A percentile compares a stretch with the other conserved stretches of the same genome.
Conservation (phyloP, 92 coral and sea anemone genomes). For the Phenganax stokvisi region DNA sequence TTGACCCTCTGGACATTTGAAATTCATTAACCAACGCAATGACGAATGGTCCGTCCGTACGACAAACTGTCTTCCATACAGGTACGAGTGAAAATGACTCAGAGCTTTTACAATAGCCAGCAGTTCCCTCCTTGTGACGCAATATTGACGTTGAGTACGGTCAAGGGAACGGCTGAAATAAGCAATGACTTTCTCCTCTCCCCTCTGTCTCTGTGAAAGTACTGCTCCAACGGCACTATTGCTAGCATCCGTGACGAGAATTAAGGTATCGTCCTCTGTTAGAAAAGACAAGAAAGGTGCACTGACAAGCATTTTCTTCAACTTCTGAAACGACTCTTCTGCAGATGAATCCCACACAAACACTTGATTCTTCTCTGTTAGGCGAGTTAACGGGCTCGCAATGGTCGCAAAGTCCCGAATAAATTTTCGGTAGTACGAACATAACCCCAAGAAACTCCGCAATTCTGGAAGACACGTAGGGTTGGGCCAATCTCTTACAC, state of each 20-base stretch:
- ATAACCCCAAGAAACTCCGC: constrained; percentile 43
- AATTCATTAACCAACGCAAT: not conserved
- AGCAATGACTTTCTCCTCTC: constrained; percentile 4
- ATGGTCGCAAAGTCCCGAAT: constrained; percentile 40
- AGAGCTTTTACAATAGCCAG: constrained; percentile 5
- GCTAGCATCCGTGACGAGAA: constrained; percentile 40
- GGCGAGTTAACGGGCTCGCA: constrained; percentile 41
- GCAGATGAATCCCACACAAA: constrained; percentile 31
- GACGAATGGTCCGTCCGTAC: constrained; percentile 1
- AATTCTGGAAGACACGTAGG: constrained; percentile 24
- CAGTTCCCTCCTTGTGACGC: not conserved
- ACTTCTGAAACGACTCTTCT: constrained; percentile 24
- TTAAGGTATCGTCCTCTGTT: not conserved
- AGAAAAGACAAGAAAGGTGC: constrained; percentile 36
- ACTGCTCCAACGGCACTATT: constrained; percentile 38
- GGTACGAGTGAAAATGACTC: not conserved
- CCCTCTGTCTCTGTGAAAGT: not conserved
- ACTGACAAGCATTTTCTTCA: not conserved
- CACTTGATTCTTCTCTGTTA: constrained; percentile 8
- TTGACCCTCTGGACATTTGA: not conserved
- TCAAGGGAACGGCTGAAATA: constrained; percentile 10
- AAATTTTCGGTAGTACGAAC: constrained; percentile 40
- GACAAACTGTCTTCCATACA: not conserved
- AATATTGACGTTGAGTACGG: not conserved
- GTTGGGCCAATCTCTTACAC: constrained; percentile 46